Evolutionary conservation across 2,113 vertebrate species (phyloP), one percentile per base, ranked within the genome.

Genomic region (Rhizomys pruinosus): DNA sequence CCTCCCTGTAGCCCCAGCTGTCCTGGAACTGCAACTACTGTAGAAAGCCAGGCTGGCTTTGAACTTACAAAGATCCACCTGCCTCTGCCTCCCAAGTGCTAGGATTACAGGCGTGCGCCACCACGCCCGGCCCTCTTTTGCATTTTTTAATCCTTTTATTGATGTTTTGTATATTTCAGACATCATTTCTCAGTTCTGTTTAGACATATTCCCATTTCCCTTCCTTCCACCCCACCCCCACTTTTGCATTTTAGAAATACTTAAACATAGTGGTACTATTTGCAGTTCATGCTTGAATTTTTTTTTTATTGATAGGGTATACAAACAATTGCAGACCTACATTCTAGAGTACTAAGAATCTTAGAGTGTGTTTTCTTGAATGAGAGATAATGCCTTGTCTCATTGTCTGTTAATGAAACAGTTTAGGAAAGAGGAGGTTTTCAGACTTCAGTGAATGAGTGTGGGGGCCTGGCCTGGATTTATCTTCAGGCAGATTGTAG

Each of bases 221-320:
- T n/a, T n/a, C n/a, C n/a, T n/a, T n/a, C n/a, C n/a, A n/a, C n/a
- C n/a, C n/a, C 61, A 19, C 29, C 10, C 22, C 7, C 71, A 12
- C 61, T 88, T 92, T 94, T 61, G 3, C 63, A 29, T 69, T 91
- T 89, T 93, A 95, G 52, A 68, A 34, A 13, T 55, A 47, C 8
- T 39, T 77, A 44, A 73, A 72, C 85, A 59, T 64, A 34, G 74
- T n/a, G 69, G 4, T 57, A 57, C 27, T 80, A 47, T 64, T 92
- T 71, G 15, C 5, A 84, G 37, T 85, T 95, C 13, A 81, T 72
- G 4, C 23, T 86, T 95, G 59, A 52, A 52, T 52, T 11, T 5
- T 20, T 71, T 93, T 94, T 42, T 86, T 87, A 59, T 12, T 82
- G 25, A 73, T 88, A 68, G 22, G 27, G 27, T 89, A 4, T 74